A percentile compares a stretch with the other conserved stretches of the same genome.
These are phyloP conservation scores for Neodiprion lecontei DNA, from an alignment of 1,140 invertebrate species.

Conservation along the genomic window DNA sequence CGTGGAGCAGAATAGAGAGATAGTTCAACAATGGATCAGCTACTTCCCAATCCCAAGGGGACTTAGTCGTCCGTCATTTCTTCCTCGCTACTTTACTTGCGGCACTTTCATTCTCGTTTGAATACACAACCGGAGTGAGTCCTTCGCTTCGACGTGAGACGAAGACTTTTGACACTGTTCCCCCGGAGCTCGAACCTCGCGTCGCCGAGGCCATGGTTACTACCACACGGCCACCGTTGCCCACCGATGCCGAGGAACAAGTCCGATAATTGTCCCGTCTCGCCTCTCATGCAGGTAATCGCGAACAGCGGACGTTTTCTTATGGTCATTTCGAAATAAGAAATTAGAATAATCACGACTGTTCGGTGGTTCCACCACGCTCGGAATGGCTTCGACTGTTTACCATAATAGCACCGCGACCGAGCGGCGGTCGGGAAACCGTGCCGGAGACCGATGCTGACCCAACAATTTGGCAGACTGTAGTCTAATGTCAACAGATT, in stretches of 20 bases:
- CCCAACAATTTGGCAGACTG: conserved; percentile 44
- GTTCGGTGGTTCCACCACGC: background rate
- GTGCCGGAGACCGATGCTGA: conserved; percentile 26
- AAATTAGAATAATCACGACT: conserved; percentile 31
- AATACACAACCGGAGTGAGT: background rate
- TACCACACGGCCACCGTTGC: background rate
- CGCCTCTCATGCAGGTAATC: background rate
- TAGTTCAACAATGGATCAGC: conserved; percentile 54
- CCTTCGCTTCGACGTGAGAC: background rate
- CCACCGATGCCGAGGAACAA: background rate
- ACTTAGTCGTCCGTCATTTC: conserved; percentile 50
- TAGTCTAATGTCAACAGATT: conserved; percentile 61
- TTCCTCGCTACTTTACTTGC: conserved; percentile 12
- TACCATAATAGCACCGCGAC: conserved; percentile 51
- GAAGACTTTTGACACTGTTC: background rate
- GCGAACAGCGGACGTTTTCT: background rate
- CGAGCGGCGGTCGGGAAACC: conserved; percentile 23
- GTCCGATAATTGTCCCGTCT: background rate
- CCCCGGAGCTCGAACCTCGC: background rate
- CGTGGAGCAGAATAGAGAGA: conserved; percentile 47
- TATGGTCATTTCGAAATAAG: conserved; percentile 21
- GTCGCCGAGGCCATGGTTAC: background rate
- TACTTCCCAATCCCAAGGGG: conserved; percentile 44
- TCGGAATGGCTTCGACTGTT: conserved; percentile 52
- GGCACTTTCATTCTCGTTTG: conserved; percentile 4